phyloP scores from a whole-genome alignment of 1,140 invertebrate genomes.

The Augochlora pura region DNA sequence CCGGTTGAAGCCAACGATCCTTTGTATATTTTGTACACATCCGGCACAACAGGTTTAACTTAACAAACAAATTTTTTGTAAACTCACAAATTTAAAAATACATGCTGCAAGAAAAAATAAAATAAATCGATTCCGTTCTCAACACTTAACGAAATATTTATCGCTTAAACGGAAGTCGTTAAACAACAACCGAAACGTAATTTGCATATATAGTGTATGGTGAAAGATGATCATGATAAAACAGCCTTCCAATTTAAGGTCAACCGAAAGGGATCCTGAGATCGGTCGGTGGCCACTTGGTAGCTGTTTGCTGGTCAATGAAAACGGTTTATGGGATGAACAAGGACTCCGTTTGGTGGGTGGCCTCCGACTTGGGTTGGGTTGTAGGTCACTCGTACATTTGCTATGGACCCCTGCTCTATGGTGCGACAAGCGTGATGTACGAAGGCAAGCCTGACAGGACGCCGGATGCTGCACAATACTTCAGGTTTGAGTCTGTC shows the following conservation, averaged over 20 bases:
- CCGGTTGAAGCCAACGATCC: constrained; percentile 93
- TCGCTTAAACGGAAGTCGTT: too few species aligned
- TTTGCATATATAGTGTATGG: too few species aligned
- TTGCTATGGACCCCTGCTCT: constrained; percentile 92
- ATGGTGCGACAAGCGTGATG: constrained; percentile 91
- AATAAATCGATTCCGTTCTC: too few species aligned
- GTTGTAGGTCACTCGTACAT: constrained; percentile 97
- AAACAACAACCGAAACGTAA: too few species aligned
- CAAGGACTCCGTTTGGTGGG: constrained; percentile 94
- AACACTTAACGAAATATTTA: too few species aligned
- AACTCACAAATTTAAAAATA: too few species aligned
- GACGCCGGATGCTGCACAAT: constrained; percentile 94
- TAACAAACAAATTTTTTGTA: too few species aligned
- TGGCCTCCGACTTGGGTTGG: constrained; percentile 95
- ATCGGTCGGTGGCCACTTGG: constrained; percentile 93
- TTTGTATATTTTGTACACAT: constrained; percentile 96
- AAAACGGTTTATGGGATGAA: constrained; percentile 90
- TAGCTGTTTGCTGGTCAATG: constrained; percentile 92
- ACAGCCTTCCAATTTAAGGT: constrained; percentile 76
- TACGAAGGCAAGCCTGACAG: constrained; percentile 97
- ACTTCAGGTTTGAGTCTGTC: constrained; percentile 86
- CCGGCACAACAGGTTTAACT: constrained; percentile 94
- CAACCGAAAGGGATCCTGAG: constrained; percentile 92
- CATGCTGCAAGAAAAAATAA: too few species aligned
- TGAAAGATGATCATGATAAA: too few species aligned